Percentiles rank a stretch among this genome's conserved stretches.
These are phyloP conservation scores for Habrosyne pyritoides DNA, from an alignment of 2,888 invertebrate species.

Conservation along the genomic window DNA sequence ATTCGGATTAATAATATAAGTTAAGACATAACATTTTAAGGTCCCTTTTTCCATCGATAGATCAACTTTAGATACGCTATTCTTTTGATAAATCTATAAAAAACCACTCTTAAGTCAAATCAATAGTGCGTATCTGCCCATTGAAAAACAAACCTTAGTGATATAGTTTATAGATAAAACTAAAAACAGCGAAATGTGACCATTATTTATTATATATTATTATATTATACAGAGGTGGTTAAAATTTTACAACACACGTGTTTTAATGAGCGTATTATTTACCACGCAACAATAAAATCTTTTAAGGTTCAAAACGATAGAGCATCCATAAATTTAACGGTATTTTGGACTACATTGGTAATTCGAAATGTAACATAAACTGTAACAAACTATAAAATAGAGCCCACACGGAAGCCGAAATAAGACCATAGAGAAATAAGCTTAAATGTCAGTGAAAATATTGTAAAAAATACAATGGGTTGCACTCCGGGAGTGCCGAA, in stretches of 20 bases:
- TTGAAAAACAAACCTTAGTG: no score
- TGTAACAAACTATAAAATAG: background rate
- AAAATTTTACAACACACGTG: background rate
- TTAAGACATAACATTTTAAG: no score
- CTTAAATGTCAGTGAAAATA: background rate
- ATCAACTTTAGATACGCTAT: no score
- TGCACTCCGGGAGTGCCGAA: no score
- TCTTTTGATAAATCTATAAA: no score
- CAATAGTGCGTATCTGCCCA: no score
- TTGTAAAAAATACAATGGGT: no score
- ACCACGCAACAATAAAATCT: background rate
- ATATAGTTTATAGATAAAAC: no score
- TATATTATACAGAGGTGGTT: background rate
- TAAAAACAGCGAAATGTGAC: no score
- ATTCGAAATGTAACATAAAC: background rate
- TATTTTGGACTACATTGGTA: background rate
- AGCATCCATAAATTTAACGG: background rate
- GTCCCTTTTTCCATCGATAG: no score
- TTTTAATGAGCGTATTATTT: background rate
- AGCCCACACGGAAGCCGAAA: constrained; percentile 5
- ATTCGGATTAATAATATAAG: no score
- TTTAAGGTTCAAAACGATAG: background rate
- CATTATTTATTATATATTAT: background rate
- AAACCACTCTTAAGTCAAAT: no score
- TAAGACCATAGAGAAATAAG: background rate